A percentile compares a stretch with the other conserved stretches of the same genome.
phyloP scores from a whole-genome alignment of 2,888 invertebrate genomes.

The Dasysyrphus tricinctus region DNA sequence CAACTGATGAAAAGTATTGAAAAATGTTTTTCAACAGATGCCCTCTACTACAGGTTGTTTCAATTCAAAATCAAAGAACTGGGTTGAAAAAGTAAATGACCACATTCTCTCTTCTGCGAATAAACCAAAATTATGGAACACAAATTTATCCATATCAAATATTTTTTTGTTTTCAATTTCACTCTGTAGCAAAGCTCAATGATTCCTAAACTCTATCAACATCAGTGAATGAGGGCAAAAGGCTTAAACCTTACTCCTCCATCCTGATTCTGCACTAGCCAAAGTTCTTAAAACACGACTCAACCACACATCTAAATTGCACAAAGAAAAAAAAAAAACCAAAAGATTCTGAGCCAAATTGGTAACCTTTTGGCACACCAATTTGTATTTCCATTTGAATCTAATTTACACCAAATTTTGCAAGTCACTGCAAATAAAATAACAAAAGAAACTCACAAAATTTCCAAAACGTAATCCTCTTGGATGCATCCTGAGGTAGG shows the following conservation, averaged over 20 bases:
- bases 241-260: not conserved
- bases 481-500: slow-evolving; percentile 32
- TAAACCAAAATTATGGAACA: too few species aligned
- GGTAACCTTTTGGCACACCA: slow-evolving; percentile 59
- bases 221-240: not conserved
- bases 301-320: not conserved
- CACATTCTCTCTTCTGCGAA: too few species aligned
- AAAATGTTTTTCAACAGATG: too few species aligned
- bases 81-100: too few species aligned
- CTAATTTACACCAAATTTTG: slow-evolving; percentile 64
- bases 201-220: not conserved
- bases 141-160: too few species aligned
- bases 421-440: slow-evolving; percentile 19
- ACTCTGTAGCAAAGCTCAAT: not conserved
- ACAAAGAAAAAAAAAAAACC: not conserved
- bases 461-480: not conserved
- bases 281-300: not conserved
- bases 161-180: too few species aligned
- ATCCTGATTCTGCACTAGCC: not conserved
- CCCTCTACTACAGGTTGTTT: too few species aligned
- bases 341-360: slow-evolving; percentile 20
- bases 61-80: too few species aligned
- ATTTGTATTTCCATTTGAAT: slow-evolving; percentile 44
- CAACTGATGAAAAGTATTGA: too few species aligned
- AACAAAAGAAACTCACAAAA: not conserved